Percentiles rank a stretch among this genome's conserved stretches.
These are phyloP conservation scores for Odocoileus virginianus DNA, from an alignment of 2,113 vertebrate species.

Conservation along the genomic window DNA sequence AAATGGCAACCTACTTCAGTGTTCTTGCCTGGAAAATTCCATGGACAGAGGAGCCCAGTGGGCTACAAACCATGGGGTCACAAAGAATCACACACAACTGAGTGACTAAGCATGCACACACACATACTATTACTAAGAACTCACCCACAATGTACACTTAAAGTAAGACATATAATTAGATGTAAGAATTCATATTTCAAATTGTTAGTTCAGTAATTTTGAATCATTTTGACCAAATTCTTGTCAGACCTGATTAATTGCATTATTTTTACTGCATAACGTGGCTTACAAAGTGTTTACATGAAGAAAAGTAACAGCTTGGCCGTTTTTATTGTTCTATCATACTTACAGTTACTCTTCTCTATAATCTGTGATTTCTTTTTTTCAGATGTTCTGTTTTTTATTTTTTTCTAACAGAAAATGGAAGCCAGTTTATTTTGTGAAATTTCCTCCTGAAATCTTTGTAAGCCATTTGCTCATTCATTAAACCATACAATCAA, in stretches of 20 bases:
- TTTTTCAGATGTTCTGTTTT: neutral
- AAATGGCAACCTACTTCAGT: neutral
- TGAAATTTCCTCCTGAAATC: neutral
- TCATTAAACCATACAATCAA: neutral
- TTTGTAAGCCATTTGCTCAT: neutral
- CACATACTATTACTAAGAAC: neutral
- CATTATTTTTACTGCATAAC: neutral
- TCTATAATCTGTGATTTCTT: neutral
- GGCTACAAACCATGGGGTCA: neutral
- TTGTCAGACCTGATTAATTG: neutral
- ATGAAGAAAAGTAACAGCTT: neutral
- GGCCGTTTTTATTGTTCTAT: neutral
- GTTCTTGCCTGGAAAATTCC: neutral
- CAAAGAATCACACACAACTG: neutral
- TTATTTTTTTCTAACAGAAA: neutral
- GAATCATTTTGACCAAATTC: neutral
- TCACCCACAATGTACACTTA: neutral
- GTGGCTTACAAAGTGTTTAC: neutral
- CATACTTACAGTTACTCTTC: neutral
- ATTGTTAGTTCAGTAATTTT: neutral
- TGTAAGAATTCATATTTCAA: neutral
- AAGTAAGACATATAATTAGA: neutral
- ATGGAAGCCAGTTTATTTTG: neutral
- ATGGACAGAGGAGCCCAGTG: rapidly evolving
- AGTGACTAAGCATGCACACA: neutral